Conservation (phyloP, 2,113 vertebrate genomes). For the Vidua chalybeata region DNA sequence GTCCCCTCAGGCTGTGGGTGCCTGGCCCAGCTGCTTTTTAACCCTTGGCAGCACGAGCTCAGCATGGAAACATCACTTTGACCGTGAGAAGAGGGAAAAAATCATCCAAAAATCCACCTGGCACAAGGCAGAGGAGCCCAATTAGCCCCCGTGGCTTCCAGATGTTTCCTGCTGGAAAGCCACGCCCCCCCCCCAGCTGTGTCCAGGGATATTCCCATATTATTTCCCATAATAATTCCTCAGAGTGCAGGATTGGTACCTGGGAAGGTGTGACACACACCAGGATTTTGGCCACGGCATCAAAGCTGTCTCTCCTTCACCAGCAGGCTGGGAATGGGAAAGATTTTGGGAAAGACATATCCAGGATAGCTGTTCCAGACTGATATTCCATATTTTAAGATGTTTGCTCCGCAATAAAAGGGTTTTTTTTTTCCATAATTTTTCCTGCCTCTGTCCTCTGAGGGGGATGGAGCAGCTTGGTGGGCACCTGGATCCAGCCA, state of each 20-base stretch:
- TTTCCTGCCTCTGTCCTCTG: not conserved
- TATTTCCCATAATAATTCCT: not conserved
- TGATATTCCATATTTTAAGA: not conserved
- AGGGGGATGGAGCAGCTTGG: not conserved
- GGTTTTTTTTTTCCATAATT: not conserved
- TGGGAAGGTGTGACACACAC: not conserved
- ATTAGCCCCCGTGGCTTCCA: slow-evolving; percentile 8
- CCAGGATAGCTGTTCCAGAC: not conserved
- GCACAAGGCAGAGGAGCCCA: not conserved
- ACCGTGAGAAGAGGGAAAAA: not conserved
- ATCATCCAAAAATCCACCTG: not conserved
- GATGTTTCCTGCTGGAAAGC: slow-evolving; percentile 47
- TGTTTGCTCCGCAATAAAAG: not conserved
- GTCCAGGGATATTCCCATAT: not conserved
- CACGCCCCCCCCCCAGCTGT: not conserved
- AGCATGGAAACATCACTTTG: not conserved
- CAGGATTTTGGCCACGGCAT: not conserved
- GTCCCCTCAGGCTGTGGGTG: not conserved
- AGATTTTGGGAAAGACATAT: not conserved
- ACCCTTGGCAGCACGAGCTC: not conserved
- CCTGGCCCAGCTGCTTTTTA: not conserved
- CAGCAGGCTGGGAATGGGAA: not conserved
- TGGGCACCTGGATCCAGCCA: not conserved
- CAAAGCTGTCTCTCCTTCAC: not conserved
- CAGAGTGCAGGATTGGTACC: too few relatives aligned